Percentiles rank a stretch among this genome's conserved stretches.
These are phyloP conservation scores for Platypus cylindrus DNA, from an alignment of 2,888 invertebrate species.

Conservation along the genomic window DNA sequence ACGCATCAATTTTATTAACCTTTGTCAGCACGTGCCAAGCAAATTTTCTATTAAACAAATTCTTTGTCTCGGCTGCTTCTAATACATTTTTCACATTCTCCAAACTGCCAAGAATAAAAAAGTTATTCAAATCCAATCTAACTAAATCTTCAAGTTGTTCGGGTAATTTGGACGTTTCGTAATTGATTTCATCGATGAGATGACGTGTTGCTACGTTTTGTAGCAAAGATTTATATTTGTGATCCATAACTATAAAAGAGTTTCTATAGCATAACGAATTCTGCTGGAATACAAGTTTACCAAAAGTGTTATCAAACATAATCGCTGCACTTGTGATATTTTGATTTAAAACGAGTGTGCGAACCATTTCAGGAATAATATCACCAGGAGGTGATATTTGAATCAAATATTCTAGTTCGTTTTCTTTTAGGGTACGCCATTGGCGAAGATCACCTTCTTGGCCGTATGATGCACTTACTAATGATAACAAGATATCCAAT, in stretches of 20 bases:
- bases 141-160: conserved; percentile 60
- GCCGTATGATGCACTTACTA: conserved; percentile 70
- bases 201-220: conserved; percentile 85
- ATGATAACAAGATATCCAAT: not conserved
- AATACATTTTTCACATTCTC: conserved; percentile 46
- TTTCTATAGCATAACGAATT: not conserved
- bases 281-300: conserved; percentile 32
- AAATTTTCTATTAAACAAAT: conserved; percentile 57
- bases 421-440: conserved; percentile 62
- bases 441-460: conserved; percentile 71
- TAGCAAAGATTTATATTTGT: conserved; percentile 82
- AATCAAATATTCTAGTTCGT: conserved; percentile 61
- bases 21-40: conserved; percentile 69
- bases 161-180: conserved; percentile 39
- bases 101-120: conserved; percentile 68
- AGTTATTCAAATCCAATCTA: conserved; percentile 78
- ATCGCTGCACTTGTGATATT: conserved; percentile 88
- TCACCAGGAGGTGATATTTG: conserved; percentile 81
- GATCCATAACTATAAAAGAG: conserved; percentile 63
- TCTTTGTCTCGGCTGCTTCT: conserved; percentile 52
- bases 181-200: conserved; percentile 63
- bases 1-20: no score
- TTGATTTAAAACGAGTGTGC: conserved; percentile 67
- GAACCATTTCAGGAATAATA: conserved; percentile 68
- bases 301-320: conserved; percentile 76